Conservation (phyloP, 2,113 vertebrate species). For the Accipiter virgatus region DNA sequence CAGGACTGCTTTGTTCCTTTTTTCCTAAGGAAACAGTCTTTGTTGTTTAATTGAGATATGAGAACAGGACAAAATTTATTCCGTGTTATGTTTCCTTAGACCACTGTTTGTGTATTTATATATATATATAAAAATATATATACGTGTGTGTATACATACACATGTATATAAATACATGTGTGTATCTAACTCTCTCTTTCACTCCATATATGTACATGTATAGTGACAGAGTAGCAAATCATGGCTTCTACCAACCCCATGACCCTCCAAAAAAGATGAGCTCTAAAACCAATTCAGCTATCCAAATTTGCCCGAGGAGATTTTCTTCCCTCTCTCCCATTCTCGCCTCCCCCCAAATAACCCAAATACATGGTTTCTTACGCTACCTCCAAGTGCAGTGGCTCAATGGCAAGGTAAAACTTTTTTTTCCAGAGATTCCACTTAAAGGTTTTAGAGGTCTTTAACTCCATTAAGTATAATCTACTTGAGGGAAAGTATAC, state of each 20-base stretch:
- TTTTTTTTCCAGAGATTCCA: background rate
- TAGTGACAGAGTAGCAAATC: background rate
- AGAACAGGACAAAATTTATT: constrained; percentile 15
- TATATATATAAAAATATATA: background rate
- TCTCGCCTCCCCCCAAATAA: background rate
- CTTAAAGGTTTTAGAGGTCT: background rate
- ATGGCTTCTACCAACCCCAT: background rate
- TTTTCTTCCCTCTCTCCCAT: background rate
- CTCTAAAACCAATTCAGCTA: constrained; percentile 17
- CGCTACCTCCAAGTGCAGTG: background rate
- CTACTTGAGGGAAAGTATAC: constrained; percentile 6
- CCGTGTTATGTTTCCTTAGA: background rate
- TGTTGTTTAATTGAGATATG: constrained; percentile 43
- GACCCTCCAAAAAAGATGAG: background rate
- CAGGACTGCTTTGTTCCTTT: constrained; percentile 28
- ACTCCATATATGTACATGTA: background rate
- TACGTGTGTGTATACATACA: background rate
- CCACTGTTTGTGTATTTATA: background rate
- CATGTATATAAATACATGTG: background rate
- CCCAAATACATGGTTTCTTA: background rate
- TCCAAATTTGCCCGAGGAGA: background rate
- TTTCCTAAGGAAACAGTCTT: constrained; percentile 21
- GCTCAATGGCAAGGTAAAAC: background rate
- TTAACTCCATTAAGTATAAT: constrained; percentile 40
- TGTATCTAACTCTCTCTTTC: background rate